A percentile compares a stretch with the other conserved stretches of the same genome.
Evolutionary conservation across 2,113 vertebrate genomes (phyloP).

Genomic region (Cyphomyrus plagiostoma): DNA sequence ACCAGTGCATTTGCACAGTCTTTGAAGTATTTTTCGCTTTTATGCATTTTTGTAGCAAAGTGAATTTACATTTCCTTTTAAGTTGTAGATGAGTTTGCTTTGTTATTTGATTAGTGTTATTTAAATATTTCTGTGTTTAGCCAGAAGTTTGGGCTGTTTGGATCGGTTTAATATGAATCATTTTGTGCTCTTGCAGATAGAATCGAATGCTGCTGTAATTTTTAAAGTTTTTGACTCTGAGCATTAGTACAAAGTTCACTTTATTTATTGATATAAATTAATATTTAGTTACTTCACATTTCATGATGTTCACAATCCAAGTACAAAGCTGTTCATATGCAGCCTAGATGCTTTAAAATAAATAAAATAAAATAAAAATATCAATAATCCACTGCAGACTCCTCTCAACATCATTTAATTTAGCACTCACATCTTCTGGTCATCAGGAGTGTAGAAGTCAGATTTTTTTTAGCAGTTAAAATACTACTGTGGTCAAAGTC

Average conservation of each 20-base stretch:
- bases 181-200: background rate
- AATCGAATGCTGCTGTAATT: slow-evolving; percentile 25
- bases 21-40: background rate
- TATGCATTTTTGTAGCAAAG: background rate
- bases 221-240: slow-evolving; percentile 30
- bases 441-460: background rate
- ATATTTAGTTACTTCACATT: too few species aligned
- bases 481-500: background rate
- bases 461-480: background rate
- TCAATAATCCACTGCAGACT: background rate
- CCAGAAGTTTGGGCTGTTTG: slow-evolving; percentile 25
- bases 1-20: background rate
- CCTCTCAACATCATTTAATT: background rate
- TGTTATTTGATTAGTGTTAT: background rate
- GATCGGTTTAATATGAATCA: slow-evolving; percentile 33
- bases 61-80: background rate
- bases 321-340: background rate
- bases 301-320: background rate
- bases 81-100: background rate
- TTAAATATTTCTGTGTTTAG: background rate
- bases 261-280: background rate
- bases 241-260: background rate
- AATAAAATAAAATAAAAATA: background rate
- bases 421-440: background rate
- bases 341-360: background rate